These are phyloP conservation scores for Dolichoris vasculosae DNA, from an alignment of 1,140 invertebrate genomes.

Conservation along the genomic window DNA sequence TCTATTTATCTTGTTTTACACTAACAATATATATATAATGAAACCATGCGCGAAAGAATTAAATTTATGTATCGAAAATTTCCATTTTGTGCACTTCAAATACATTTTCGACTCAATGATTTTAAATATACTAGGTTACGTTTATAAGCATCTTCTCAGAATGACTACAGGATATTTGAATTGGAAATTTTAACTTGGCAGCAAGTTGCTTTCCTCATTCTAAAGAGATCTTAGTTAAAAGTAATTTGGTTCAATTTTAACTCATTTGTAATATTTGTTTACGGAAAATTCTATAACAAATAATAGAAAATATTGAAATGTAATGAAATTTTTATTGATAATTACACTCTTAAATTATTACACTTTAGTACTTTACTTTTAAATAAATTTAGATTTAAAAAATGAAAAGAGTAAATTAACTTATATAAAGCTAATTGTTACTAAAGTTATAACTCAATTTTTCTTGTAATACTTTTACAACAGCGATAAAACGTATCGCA, in stretches of 20 bases:
- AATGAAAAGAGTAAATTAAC: too few relatives aligned
- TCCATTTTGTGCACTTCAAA: not conserved
- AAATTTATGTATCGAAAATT: not conserved
- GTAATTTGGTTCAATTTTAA: not conserved
- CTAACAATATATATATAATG: too few relatives aligned
- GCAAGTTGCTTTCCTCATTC: not conserved
- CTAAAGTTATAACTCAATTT: too few relatives aligned
- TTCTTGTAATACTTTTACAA: too few relatives aligned
- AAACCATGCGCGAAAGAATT: too few relatives aligned
- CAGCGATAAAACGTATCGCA: too few relatives aligned
- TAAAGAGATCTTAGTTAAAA: not conserved
- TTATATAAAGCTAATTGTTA: too few relatives aligned
- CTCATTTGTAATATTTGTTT: not conserved
- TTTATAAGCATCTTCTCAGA: not conserved
- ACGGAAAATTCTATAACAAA: not conserved
- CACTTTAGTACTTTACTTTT: too few relatives aligned
- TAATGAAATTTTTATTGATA: too few relatives aligned
- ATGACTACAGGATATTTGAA: not conserved
- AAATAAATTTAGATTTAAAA: too few relatives aligned
- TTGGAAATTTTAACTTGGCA: slow-evolving; percentile 11
- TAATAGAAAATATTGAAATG: not conserved
- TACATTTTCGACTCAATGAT: not conserved
- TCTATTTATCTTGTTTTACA: too few relatives aligned
- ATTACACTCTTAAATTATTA: too few relatives aligned
- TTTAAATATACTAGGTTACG: not conserved